Conservation (phyloP, 2,888 invertebrate species). For the Eudasyphora cyanicolor region DNA sequence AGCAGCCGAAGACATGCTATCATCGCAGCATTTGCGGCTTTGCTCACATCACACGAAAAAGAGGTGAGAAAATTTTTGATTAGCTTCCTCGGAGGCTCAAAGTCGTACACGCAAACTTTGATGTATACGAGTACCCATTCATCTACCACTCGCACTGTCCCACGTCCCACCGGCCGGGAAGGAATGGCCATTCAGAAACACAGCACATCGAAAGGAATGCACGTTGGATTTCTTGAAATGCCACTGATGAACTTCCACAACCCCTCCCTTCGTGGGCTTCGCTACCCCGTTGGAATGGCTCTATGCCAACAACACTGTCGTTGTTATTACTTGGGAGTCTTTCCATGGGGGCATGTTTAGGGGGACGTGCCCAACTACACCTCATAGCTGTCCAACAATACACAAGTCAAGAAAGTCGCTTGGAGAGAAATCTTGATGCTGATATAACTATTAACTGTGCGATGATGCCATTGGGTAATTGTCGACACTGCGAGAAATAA, state of each 20-base stretch:
- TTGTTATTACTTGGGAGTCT: conserved; percentile 24
- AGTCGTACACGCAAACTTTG: conserved; percentile 60
- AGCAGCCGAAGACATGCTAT: conserved; percentile 45
- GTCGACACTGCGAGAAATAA: conserved; percentile 42
- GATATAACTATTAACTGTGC: conserved; percentile 75
- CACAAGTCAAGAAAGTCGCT: conserved; percentile 57
- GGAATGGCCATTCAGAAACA: conserved; percentile 30
- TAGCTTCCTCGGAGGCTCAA: conserved; percentile 77
- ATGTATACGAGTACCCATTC: conserved; percentile 15
- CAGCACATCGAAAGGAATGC: conserved; percentile 1
- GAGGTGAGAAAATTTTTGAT: conserved; percentile 80
- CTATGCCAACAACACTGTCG: conserved; percentile 1
- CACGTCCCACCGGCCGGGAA: conserved; percentile 4
- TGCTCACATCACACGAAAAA: conserved; percentile 75
- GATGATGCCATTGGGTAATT: conserved; percentile 46
- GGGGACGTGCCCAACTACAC: conserved; percentile 62
- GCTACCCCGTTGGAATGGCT: too few species aligned
- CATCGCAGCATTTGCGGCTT: conserved; percentile 63
- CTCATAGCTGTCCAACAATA: conserved; percentile 51
- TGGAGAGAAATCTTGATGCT: conserved; percentile 69
- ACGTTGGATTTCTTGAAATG: conserved; percentile 43
- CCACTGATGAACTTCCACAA: conserved; percentile 49
- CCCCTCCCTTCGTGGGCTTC: background rate
- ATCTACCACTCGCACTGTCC: background rate
- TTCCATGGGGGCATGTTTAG: conserved; percentile 59